Evolutionary conservation across 1,140 invertebrate genomes (phyloP).

Genomic region (Dufourea novaeangliae): DNA sequence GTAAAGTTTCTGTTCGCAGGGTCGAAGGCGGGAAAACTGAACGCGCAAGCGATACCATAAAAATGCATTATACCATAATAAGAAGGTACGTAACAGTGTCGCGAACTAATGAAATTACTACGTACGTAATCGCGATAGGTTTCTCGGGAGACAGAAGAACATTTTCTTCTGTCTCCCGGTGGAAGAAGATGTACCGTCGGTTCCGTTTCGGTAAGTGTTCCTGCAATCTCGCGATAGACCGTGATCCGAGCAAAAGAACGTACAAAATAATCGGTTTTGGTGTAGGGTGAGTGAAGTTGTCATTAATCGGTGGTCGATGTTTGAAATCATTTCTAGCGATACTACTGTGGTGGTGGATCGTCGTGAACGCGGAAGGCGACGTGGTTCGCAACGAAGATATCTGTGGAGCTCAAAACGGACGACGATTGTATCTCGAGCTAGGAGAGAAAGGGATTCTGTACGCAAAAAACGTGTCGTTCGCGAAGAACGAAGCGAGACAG

Average conservation of each 20-base stretch:
- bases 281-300: too few species aligned
- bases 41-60: constrained; percentile 60
- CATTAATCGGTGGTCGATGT: neutral
- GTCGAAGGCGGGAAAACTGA: neutral
- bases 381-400: constrained; percentile 82
- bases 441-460: constrained; percentile 83
- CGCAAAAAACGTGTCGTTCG: constrained; percentile 82
- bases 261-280: neutral
- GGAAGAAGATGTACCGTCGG: constrained; percentile 70
- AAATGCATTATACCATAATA: constrained; percentile 68
- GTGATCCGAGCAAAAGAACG: neutral
- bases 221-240: neutral
- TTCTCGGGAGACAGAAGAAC: constrained; percentile 61
- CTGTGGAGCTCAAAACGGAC: constrained; percentile 84
- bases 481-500: constrained; percentile 69
- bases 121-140: constrained; percentile 56
- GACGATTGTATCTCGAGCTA: constrained; percentile 84
- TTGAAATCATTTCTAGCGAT: constrained; percentile 1
- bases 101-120: constrained; percentile 70
- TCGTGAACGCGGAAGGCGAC: constrained; percentile 52
- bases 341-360: constrained; percentile 28
- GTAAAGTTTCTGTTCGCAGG: neutral
- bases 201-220: constrained; percentile 70
- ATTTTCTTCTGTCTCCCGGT: constrained; percentile 46
- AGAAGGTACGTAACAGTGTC: constrained; percentile 57